phyloP scores from a whole-genome alignment of 1,140 invertebrate species.

The Pseudobourletiella spinata region DNA sequence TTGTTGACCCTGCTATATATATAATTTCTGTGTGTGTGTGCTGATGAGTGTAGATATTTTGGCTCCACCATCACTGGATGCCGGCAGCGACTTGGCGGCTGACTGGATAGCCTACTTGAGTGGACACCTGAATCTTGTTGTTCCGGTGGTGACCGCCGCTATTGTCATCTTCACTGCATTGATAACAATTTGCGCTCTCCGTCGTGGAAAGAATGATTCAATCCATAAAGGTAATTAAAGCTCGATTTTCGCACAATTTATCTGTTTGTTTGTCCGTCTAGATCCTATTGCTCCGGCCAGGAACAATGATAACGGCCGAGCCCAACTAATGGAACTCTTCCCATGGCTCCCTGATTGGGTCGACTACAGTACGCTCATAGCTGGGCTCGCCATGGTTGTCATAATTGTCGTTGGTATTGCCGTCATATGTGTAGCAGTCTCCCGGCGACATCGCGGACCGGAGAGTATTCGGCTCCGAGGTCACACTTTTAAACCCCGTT shows the following conservation, averaged over 20 bases:
- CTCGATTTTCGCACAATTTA: slow-evolving; percentile 32
- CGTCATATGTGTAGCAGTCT: slow-evolving; percentile 75
- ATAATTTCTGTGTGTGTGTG: no score
- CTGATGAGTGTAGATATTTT: slow-evolving; percentile 24
- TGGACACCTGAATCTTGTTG: slow-evolving; percentile 76
- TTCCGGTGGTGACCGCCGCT: slow-evolving; percentile 82
- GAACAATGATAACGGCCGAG: slow-evolving; percentile 49
- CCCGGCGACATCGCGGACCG: slow-evolving; percentile 59
- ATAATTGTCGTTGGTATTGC: slow-evolving; percentile 79
- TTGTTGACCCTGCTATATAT: no score
- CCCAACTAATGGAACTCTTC: slow-evolving; percentile 47
- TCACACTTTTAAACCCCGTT: slow-evolving; percentile 29
- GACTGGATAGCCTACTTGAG: slow-evolving; percentile 34
- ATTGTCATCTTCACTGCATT: slow-evolving; percentile 85
- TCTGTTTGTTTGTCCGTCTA: slow-evolving; percentile 42
- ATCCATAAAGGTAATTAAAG: slow-evolving; percentile 65
- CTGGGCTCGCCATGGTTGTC: slow-evolving; percentile 69
- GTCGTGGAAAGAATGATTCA: slow-evolving; percentile 57
- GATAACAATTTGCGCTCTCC: slow-evolving; percentile 79
- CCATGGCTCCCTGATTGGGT: slow-evolving; percentile 76
- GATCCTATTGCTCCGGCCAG: slow-evolving; percentile 66
- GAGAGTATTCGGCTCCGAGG: slow-evolving; percentile 70
- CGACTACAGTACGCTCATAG: slow-evolving; percentile 74
- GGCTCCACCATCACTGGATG: slow-evolving; percentile 28
- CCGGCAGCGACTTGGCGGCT: slow-evolving; percentile 25